Conservation (phyloP, 1,140 invertebrate species). For the Neodiprion fabricii region DNA sequence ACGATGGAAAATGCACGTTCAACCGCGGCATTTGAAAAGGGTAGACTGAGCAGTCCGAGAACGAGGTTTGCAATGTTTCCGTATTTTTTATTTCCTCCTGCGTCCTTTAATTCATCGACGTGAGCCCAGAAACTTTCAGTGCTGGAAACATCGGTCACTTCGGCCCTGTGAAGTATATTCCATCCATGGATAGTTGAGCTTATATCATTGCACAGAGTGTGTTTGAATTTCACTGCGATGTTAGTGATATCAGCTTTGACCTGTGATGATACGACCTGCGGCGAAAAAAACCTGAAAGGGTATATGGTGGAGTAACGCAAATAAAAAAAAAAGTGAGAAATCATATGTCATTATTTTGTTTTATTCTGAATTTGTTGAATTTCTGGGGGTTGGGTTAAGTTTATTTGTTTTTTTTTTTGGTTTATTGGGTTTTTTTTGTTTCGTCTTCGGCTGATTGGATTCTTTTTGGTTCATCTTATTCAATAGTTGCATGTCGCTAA, state of each 20-base stretch:
- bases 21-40: constrained; percentile 28
- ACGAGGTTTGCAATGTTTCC: constrained; percentile 25
- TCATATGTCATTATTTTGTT: no score
- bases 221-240: constrained; percentile 22
- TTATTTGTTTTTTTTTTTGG: no score
- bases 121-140: constrained; percentile 25
- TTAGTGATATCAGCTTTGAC: constrained; percentile 24
- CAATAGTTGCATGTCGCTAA: no score
- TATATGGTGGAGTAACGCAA: no score
- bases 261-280: constrained; percentile 21
- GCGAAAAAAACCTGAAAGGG: constrained; percentile 14
- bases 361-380: no score
- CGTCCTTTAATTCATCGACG: constrained; percentile 20
- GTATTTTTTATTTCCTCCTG: constrained; percentile 22
- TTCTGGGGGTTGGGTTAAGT: no score
- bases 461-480: no score
- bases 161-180: constrained; percentile 20
- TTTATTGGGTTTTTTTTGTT: no score
- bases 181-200: constrained; percentile 29
- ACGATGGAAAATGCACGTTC: constrained; percentile 25
- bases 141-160: constrained; percentile 16
- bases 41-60: constrained; percentile 22
- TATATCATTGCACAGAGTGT: constrained; percentile 21
- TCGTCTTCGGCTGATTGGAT: no score
- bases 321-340: no score